phyloP scores from a whole-genome alignment of 64 coral and sea anemone genomes.

The Cladopsammia gracilis region DNA sequence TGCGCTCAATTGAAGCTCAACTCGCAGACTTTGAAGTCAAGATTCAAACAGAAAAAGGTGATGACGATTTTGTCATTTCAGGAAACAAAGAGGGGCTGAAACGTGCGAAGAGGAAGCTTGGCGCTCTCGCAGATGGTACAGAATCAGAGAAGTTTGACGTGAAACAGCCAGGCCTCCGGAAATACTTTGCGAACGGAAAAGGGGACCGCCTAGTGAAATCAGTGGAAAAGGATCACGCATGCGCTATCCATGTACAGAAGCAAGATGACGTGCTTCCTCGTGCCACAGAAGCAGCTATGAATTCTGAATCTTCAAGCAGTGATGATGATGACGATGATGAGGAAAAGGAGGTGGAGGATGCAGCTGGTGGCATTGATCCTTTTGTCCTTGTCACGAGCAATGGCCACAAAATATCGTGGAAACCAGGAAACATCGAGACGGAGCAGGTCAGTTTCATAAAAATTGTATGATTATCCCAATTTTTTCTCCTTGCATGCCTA shows the following conservation, averaged over 20 bases:
- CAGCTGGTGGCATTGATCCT: neutral
- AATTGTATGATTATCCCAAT: too few species aligned
- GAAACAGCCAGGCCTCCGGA: constrained; percentile 51
- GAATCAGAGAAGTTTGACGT: neutral
- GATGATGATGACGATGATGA: neutral
- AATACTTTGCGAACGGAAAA: constrained; percentile 35
- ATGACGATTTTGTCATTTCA: constrained; percentile 58
- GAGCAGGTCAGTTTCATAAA: neutral
- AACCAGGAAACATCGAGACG: constrained; percentile 5
- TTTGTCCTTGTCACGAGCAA: neutral
- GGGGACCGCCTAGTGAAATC: constrained; percentile 29
- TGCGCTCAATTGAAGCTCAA: constrained; percentile 28
- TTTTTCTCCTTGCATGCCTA: neutral
- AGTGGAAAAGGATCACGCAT: constrained; percentile 46
- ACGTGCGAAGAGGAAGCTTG: neutral
- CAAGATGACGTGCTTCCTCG: neutral
- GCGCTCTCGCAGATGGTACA: neutral
- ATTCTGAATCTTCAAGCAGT: neutral
- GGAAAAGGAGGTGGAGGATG: neutral
- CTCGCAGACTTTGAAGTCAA: constrained; percentile 35
- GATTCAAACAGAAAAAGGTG: neutral
- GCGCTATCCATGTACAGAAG: constrained; percentile 25
- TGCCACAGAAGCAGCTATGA: neutral
- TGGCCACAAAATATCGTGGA: constrained; percentile 22
- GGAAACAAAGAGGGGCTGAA: constrained; percentile 59